Base-by-base conservation (phyloP, 35 echinoderm and acorn worm genomes). In the Heliocidaris erythrogramma region DNA sequence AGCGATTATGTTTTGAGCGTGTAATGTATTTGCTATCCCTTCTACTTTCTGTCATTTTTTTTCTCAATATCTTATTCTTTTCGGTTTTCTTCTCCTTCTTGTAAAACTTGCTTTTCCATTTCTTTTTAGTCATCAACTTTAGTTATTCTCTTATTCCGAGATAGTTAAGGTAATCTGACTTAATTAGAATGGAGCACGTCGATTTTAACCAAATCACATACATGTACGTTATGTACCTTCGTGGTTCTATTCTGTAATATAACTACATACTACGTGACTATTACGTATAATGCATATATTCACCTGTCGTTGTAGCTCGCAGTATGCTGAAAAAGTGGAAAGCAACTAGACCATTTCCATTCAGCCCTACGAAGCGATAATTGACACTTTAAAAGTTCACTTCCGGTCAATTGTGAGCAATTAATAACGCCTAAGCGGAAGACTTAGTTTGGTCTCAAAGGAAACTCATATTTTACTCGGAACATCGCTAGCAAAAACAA, bases 401-500 rank as follows among this genome's bases (percentile, higher is more conserved):
- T 89, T 89, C 87, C 87, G 87, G 87, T 89, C 87, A 89, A 47
- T 32, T 14, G 47, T 89, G 47, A 32, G 31, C 87, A 32, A 89
- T 89, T 89, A 89, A 89, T 89, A 12, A n/a, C 31, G 31, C 87
- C 87, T 13, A 13, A 32, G 31, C 87, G 87, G 87, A 89, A 47
- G 87, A 47, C 87, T 89, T 48, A 89, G 87, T 89, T 89, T 89
- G 47, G 87, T 13, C 16, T 5, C 31, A 89, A 89, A 89, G 87
- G 87, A 89, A 89, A 48, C 18, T 12, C 31, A 48, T 89, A 89
- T 89, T 89, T 89, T 32, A n/a, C 65, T 18, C 31, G 47, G 87
- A 24, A 89, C 32, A 48, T 32, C 18, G 32, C 87, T 31, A 89
- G 42, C 87, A 47, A 89, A 14, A 89, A 89, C 47, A 78, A n/a